Conservation (phyloP, 2,888 invertebrate species). For the Amiota mariae region DNA sequence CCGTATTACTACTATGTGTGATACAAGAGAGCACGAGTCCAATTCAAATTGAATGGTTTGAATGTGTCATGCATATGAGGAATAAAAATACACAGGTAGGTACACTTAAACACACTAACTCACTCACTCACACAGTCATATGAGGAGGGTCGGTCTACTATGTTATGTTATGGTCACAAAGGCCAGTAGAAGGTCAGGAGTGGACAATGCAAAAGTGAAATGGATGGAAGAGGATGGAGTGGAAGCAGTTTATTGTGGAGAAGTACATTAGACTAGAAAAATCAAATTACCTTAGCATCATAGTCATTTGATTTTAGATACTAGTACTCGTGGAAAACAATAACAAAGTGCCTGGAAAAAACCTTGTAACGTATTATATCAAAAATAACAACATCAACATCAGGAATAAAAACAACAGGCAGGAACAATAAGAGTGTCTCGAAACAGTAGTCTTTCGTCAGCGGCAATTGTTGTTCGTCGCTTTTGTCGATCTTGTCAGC, state of each 20-base stretch:
- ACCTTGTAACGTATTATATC: neutral
- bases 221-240: neutral
- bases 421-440: neutral
- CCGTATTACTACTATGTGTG: neutral
- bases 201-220: neutral
- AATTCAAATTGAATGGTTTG: slow-evolving; percentile 15
- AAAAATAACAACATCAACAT: slow-evolving; percentile 4
- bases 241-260: neutral
- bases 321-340: neutral
- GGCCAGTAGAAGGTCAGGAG: neutral
- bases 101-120: neutral
- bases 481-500: slow-evolving; percentile 24
- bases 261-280: slow-evolving; percentile 13
- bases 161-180: neutral
- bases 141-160: no score
- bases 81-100: neutral
- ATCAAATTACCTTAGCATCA: slow-evolving; percentile 6
- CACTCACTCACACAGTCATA: no score
- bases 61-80: neutral
- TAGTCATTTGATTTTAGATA: slow-evolving; percentile 2
- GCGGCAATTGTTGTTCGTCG: slow-evolving; percentile 1
- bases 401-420: neutral
- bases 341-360: neutral
- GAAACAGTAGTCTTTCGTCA: neutral
- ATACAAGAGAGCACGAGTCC: slow-evolving; percentile 7